A percentile compares a stretch with the other conserved stretches of the same genome.
These are phyloP conservation scores for Cyprinodon variegatus DNA, from an alignment of 2,113 vertebrate species.

Conservation along the genomic window DNA sequence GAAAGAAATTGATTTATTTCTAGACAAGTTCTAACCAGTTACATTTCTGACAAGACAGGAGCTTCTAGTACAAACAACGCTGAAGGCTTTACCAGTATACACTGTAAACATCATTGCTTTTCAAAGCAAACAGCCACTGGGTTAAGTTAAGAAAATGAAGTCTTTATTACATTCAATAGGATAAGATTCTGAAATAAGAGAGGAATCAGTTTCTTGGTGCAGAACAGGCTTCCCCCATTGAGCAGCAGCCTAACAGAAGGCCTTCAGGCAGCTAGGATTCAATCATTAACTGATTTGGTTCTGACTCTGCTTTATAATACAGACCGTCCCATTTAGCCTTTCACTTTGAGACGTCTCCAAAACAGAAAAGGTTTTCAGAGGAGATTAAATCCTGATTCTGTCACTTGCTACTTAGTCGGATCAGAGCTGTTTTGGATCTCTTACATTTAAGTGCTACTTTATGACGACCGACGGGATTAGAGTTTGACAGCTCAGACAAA, in stretches of 20 bases:
- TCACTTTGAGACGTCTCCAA: constrained; percentile 24
- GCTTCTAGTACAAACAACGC: constrained; percentile 18
- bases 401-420: not conserved
- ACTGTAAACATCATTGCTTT: not conserved
- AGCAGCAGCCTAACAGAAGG: constrained; percentile 28
- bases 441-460: constrained; percentile 8
- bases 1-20: not conserved
- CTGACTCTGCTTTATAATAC: constrained; percentile 7
- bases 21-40: no score
- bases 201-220: not conserved
- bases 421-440: constrained; percentile 14
- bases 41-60: not conserved
- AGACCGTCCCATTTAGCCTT: constrained; percentile 5
- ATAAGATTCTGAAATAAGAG: constrained; percentile 15
- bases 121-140: not conserved
- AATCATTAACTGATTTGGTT: constrained; percentile 15
- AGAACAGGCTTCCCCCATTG: constrained; percentile 27
- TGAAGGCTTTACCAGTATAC: constrained; percentile 18
- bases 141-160: not conserved
- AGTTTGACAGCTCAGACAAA: constrained; percentile 9
- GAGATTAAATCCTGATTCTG: constrained; percentile 17
- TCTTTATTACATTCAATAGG: not conserved
- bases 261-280: constrained; percentile 18
- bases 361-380: constrained; percentile 2
- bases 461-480: constrained; percentile 11